phyloP scores from a whole-genome alignment of 2,888 invertebrate species.

The Idaea aversata region DNA sequence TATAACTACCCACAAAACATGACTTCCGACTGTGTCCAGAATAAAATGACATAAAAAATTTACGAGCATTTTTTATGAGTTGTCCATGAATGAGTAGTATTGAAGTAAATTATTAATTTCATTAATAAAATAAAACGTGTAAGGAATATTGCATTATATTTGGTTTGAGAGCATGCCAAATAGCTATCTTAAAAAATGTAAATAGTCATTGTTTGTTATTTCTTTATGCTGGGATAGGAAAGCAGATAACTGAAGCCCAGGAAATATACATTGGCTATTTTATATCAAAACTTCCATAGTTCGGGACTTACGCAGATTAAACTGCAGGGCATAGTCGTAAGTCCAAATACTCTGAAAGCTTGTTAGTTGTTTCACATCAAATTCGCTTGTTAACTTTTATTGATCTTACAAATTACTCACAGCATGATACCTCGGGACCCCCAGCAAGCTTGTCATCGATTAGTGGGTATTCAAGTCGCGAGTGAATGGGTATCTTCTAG shows the following conservation, averaged over 20 bases:
- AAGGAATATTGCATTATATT: neutral
- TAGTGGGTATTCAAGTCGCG: too few species aligned
- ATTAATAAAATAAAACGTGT: neutral
- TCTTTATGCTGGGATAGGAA: neutral
- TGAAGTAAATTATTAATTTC: neutral
- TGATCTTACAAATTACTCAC: neutral
- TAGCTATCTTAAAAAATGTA: neutral
- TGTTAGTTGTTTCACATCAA: neutral
- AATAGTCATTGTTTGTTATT: neutral
- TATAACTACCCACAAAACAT: neutral
- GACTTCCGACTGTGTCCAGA: neutral
- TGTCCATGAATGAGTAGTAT: neutral
- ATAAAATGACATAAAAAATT: neutral
- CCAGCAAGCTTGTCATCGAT: neutral
- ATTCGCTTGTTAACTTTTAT: neutral
- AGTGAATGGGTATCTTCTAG: too few species aligned
- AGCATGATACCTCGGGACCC: neutral
- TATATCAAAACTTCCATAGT: too few species aligned
- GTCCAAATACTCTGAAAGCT: neutral
- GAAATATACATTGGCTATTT: too few species aligned
- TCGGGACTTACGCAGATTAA: neutral
- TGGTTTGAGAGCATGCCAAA: neutral
- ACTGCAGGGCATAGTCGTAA: neutral
- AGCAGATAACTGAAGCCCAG: too few species aligned
- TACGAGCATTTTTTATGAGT: neutral